Base-by-base conservation (phyloP, 2,797 vertebrate species). In the Aldrovandia affinis region DNA sequence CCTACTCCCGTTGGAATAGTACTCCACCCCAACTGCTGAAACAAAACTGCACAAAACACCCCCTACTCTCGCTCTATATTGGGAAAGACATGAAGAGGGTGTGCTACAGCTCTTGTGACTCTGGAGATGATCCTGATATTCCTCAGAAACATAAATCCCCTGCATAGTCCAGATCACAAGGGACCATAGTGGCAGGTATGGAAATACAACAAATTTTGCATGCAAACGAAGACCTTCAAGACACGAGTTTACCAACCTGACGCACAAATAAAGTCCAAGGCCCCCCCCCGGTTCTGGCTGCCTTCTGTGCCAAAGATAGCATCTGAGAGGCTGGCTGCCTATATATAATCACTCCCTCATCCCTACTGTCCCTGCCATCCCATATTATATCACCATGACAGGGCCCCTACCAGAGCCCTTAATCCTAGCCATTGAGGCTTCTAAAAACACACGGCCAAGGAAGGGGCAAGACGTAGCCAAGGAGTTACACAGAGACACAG, bases 201-300 rank as follows among this genome's bases (percentile, higher is more conserved):
- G 61, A 28, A 30, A 79, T 79, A 44, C 78, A 79, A 25, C 20
- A 83, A 25, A 83, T 54, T 5, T 77, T 44, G 25, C 52, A 59
- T 39, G 50, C 44, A 36, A 55, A 55, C 12, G 52, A 63, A 65
- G 9, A 18, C 10, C 39, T 44, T 36, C 33, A 55, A 54, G 59
- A 52, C 20, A 85, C 83, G 88, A 86, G 86, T 91, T 88, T 84
- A 91, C 88, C 85, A 88, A 77, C 42, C 88, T 86, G 89, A 84
- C 33, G 14, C 59, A 79, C 20, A 82, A 63, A 85, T 78, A n/a
- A 78, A 63, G 44, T 52, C 30, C n/a, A 78, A 44, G 78, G 70
- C 55, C 81, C 70, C 80, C 20, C n/a, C 6, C 33, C 1, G 84
- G 73, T 70, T 63, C 70, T 65, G 42, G 5, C 57, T 52, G 81